Evolutionary conservation across 2,888 invertebrate species (phyloP), one percentile per base, ranked within the genome.

Genomic region (Nemurella pictetii): DNA sequence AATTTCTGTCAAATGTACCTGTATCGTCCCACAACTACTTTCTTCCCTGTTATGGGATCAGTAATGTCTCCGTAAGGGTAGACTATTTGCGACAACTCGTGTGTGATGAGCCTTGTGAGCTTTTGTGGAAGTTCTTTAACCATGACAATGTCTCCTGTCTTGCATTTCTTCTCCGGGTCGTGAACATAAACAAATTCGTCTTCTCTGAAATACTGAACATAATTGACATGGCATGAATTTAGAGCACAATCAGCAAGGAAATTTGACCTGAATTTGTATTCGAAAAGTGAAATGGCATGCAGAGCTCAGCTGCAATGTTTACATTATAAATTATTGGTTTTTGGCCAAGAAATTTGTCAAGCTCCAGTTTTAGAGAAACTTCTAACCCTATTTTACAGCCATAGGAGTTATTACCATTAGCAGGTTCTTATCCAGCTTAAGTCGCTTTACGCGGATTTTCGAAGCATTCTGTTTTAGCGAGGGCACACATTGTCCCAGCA

Each of bases 11-110:
- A 78, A 30, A 72, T 72, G 5, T 89, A 92, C 91, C 92, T 94
- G 89, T 95, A 97, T 88, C 92, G 92, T 86, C 93, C 93, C 83
- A 92, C 94, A 0, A 95, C 94, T 74, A 95, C 94, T 90, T 95
- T 95, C 89, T 96, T 96, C 25, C 95, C 95, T 77, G 95, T 95
- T 29, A 97, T 91, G 0, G 97, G 97, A 90, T 97, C 96, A n/a
- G 94, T 95, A 83, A 96, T 91, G 90, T 97, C 96, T 87, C 97
- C 97, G 87, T 95, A 91, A 0, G 95, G 95, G 90, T 95, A 96
- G 25, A 97, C 93, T 4, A 97, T 93, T 89, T 96, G 94, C 88
- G 95, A 92, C 0, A 97, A 94, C 91, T 94, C 92, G 89, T 97
- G 97, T 7, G 95, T 95, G 12, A 97, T 95, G 0, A 96, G 90